Conservation (phyloP, 2,888 invertebrate species). For the Taenaris catops region DNA sequence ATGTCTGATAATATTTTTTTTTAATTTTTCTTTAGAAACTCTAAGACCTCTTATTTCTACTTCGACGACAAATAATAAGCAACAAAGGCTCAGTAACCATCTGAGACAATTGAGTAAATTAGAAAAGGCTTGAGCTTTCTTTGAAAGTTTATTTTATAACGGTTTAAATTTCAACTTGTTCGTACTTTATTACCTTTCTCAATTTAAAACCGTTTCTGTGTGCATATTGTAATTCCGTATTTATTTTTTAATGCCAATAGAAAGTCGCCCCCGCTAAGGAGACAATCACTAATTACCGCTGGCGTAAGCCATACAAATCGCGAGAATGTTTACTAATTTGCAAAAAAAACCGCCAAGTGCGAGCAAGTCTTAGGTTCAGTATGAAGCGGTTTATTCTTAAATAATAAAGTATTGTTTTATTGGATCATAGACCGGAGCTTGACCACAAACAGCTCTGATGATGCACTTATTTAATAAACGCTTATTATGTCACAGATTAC, state of each 20-base stretch:
- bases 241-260: constrained; percentile 63
- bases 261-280: constrained; percentile 39
- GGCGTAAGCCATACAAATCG: constrained; percentile 75
- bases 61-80: constrained; percentile 38
- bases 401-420: no score
- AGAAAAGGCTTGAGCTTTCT: constrained; percentile 15
- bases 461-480: no score
- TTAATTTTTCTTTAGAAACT: constrained; percentile 43
- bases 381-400: no score
- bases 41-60: constrained; percentile 35
- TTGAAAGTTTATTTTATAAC: constrained; percentile 13
- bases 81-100: constrained; percentile 30
- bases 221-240: no score
- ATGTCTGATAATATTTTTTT: no score
- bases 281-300: constrained; percentile 69
- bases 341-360: constrained; percentile 39
- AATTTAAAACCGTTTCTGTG: not conserved
- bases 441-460: no score
- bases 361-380: constrained; percentile 17
- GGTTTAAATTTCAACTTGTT: constrained; percentile 9
- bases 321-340: constrained; percentile 75
- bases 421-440: no score
- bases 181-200: constrained; percentile 5
- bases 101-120: constrained; percentile 24
- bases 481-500: no score